These are phyloP conservation scores for Rhimphoctona megacephalus DNA, from an alignment of 2,888 invertebrate species.

Conservation along the genomic window DNA sequence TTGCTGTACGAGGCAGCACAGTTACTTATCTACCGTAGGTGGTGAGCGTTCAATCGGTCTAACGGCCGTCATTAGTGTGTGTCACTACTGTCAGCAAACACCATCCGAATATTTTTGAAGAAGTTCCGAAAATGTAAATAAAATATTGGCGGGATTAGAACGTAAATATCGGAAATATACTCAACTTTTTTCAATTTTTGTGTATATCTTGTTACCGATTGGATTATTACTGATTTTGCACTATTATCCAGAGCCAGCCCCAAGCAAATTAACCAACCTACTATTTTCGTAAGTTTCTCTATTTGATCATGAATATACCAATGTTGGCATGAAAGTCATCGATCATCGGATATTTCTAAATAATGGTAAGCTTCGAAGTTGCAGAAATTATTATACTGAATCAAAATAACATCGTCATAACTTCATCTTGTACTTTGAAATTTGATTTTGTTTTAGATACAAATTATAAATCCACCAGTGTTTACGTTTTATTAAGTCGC, in stretches of 20 bases:
- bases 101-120: neutral
- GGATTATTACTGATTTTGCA: too few species aligned
- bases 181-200: too few species aligned
- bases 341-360: slow-evolving; percentile 31
- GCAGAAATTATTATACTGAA: neutral
- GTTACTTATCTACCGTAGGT: neutral
- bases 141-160: slow-evolving; percentile 18
- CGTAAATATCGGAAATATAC: neutral
- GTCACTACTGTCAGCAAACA: neutral
- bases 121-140: too few species aligned
- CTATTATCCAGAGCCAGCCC: too few species aligned
- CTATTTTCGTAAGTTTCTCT: neutral
- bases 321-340: slow-evolving; percentile 31
- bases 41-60: neutral
- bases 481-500: neutral
- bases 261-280: too few species aligned
- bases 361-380: slow-evolving; percentile 36
- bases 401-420: neutral
- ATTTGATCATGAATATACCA: neutral
- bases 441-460: neutral
- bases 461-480: neutral
- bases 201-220: too few species aligned
- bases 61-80: neutral
- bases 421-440: neutral
- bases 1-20: neutral